A percentile compares a stretch with the other conserved stretches of the same genome.
Evolutionary conservation across 2,888 invertebrate species (phyloP).

Genomic region (Ischnura elegans): DNA sequence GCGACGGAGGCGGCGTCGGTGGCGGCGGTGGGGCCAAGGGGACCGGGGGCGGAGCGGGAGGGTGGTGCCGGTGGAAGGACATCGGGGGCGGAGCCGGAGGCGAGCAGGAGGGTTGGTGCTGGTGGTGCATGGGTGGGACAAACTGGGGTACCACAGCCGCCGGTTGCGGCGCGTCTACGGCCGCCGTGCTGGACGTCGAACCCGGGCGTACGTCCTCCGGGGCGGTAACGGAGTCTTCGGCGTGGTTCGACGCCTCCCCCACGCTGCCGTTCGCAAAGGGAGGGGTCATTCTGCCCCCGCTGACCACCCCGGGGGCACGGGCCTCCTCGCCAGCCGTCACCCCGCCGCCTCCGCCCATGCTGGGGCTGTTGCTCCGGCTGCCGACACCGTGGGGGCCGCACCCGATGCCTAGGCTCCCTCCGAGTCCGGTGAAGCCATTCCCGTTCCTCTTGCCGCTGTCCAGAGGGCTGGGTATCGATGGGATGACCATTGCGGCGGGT

Average conservation of each 20-base stretch:
- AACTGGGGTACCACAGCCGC: neutral
- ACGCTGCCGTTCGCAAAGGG: conserved; percentile 59
- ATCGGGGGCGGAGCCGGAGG: conserved; percentile 40
- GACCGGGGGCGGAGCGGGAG: neutral
- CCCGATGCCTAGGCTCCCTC: conserved; percentile 65
- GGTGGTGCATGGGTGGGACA: neutral
- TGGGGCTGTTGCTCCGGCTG: conserved; percentile 68
- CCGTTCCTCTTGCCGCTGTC: conserved; percentile 27
- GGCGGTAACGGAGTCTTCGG: conserved; percentile 51
- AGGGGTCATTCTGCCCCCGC: conserved; percentile 57
- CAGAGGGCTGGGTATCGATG: conserved; percentile 4
- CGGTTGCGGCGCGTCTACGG: neutral
- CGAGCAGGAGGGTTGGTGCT: neutral
- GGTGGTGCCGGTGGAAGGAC: conserved; percentile 18
- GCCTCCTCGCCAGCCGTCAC: conserved; percentile 68
- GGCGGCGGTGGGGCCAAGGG: conserved; percentile 20
- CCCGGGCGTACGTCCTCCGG: conserved; percentile 57
- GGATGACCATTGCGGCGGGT: neutral
- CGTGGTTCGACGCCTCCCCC: conserved; percentile 50
- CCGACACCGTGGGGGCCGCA: conserved; percentile 67
- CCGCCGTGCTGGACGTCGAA: conserved; percentile 10
- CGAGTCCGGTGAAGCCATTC: conserved; percentile 55
- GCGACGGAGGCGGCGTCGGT: neutral
- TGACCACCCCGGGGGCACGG: conserved; percentile 68
- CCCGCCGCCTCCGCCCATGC: conserved; percentile 62